These are phyloP conservation scores for Orthonyx spaldingii DNA, from an alignment of 2,113 vertebrate species.

Conservation along the genomic window DNA sequence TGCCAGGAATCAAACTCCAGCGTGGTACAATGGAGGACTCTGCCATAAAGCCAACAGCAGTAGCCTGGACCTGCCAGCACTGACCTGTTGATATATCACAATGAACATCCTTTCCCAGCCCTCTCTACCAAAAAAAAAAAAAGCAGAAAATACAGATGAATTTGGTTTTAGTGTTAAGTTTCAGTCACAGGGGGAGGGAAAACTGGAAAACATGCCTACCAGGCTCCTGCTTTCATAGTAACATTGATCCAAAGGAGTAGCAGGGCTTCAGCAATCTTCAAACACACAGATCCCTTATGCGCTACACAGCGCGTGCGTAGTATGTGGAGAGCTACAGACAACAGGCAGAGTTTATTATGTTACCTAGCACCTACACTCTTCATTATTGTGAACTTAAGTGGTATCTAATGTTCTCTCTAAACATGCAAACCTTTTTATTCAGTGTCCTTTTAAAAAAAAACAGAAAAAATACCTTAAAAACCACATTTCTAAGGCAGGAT, in stretches of 20 bases:
- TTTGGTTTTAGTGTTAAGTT: not conserved
- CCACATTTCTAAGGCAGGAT: not conserved
- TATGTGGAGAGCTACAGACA: not conserved
- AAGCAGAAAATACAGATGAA: not conserved
- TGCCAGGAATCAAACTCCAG: slow-evolving; percentile 14
- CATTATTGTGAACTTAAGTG: not conserved
- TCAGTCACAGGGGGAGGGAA: not conserved
- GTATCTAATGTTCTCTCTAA: not conserved
- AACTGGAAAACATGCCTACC: not conserved
- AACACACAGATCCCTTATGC: not conserved
- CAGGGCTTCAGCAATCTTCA: not conserved
- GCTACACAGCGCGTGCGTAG: not conserved
- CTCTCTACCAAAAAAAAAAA: not conserved
- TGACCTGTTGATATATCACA: not conserved
- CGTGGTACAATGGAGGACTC: not conserved
- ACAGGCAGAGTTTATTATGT: not conserved
- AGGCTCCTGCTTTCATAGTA: not conserved
- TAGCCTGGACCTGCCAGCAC: slow-evolving; percentile 5
- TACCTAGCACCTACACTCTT: not conserved
- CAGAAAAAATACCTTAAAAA: not conserved
- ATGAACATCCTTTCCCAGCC: not conserved
- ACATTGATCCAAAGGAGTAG: not conserved
- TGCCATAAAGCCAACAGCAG: slow-evolving; percentile 20
- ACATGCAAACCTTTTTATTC: not conserved
- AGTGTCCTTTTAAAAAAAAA: not conserved